A percentile compares a stretch with the other conserved stretches of the same genome.
Evolutionary conservation across 2,888 invertebrate genomes (phyloP).

Genomic region (Dynastes hyllus): DNA sequence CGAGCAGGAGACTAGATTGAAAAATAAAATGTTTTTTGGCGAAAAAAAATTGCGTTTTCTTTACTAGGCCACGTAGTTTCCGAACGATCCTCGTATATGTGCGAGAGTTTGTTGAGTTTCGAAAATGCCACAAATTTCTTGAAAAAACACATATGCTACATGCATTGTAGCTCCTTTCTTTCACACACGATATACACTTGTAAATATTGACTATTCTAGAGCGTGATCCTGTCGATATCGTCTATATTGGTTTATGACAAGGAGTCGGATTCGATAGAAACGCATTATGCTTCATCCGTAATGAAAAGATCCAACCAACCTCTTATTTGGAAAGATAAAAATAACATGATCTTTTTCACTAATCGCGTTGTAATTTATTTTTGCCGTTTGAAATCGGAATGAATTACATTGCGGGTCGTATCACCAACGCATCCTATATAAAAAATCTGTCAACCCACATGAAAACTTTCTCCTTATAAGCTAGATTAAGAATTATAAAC

Average conservation of each 20-base stretch:
- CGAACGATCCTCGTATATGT: too few relatives aligned
- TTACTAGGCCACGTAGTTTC: too few relatives aligned
- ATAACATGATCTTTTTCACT: slow-evolving; percentile 2
- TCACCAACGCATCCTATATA: slow-evolving; percentile 17
- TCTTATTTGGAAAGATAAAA: not conserved
- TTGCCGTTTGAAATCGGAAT: not conserved
- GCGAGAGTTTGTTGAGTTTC: too few relatives aligned
- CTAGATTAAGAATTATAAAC: slow-evolving; percentile 8
- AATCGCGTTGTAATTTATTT: not conserved
- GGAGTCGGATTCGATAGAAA: not conserved
- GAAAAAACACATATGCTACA: too few relatives aligned
- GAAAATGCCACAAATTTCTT: too few relatives aligned
- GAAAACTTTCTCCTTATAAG: slow-evolving; percentile 41
- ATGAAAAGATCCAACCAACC: not conserved
- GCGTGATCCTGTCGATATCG: too few relatives aligned
- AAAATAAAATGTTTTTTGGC: too few relatives aligned
- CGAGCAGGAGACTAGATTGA: too few relatives aligned
- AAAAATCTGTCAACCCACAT: slow-evolving; percentile 31
- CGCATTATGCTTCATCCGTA: not conserved
- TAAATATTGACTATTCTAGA: too few relatives aligned
- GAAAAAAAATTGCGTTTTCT: too few relatives aligned
- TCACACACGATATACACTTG: too few relatives aligned
- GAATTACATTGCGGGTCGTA: not conserved
- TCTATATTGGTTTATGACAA: not conserved
- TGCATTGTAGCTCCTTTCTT: too few relatives aligned